Percentiles rank a stretch among this genome's conserved stretches.
Evolutionary conservation across 2,113 vertebrate species (phyloP).

Genomic region (Phalacrocorax aristotelis): DNA sequence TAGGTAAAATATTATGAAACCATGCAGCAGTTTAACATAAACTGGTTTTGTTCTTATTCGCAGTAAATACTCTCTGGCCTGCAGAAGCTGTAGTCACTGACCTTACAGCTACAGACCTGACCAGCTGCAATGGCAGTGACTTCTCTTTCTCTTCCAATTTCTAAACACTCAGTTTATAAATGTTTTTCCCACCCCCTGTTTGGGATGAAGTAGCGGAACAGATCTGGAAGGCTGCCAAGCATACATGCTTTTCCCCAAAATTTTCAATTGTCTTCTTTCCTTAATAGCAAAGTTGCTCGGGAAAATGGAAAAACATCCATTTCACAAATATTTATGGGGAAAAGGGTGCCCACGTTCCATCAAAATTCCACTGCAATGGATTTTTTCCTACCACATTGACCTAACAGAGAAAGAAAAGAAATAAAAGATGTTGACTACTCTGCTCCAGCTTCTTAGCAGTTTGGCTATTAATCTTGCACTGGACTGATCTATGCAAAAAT

Average conservation of each 20-base stretch:
- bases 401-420: background rate
- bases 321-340: slow-evolving; percentile 1
- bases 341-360: background rate
- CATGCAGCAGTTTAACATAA: background rate
- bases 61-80: background rate
- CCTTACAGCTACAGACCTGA: background rate
- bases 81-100: background rate
- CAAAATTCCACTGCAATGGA: background rate
- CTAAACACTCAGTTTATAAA: background rate
- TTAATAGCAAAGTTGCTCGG: background rate
- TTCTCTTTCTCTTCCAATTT: background rate
- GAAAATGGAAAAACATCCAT: background rate
- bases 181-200: background rate
- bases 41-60: background rate
- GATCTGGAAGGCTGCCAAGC: background rate
- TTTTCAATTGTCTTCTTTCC: background rate
- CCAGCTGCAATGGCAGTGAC: background rate
- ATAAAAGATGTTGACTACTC: background rate
- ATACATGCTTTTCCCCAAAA: background rate
- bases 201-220: background rate
- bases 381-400: background rate
- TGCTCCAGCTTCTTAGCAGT: background rate
- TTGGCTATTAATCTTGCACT: background rate
- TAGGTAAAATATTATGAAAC: slow-evolving; percentile 37
- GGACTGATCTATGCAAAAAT: background rate